Conservation (phyloP, 2,113 vertebrate species). For the Albula goreensis region DNA sequence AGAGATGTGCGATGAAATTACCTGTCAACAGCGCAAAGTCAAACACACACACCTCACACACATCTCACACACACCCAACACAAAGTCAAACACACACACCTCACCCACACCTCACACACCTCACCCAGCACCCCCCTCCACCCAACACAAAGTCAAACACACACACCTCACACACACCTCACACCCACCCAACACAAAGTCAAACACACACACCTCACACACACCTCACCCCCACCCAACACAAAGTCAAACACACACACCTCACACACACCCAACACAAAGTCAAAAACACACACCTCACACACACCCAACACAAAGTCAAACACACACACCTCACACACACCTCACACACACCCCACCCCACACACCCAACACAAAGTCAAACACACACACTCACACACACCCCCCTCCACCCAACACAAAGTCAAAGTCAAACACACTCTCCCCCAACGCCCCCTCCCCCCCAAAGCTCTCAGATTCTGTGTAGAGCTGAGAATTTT, state of each 20-base stretch:
- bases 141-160: background rate
- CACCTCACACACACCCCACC: no score
- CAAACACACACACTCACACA: background rate
- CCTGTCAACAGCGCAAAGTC: slow-evolving; percentile 32
- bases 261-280: background rate
- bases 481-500: background rate
- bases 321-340: background rate
- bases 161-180: background rate
- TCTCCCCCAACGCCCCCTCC: no score
- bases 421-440: background rate
- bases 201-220: background rate
- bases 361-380: background rate
- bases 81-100: background rate
- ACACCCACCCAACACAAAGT: background rate
- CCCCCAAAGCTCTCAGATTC: background rate
- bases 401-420: no score
- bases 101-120: no score
- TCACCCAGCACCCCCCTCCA: no score
- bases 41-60: background rate
- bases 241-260: background rate
- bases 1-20: slow-evolving; percentile 40
- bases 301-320: background rate
- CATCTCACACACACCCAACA: background rate
- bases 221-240: no score
- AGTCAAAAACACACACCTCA: background rate